Conservation (phyloP, 2,888 invertebrate genomes). For the Pseudococcus viburni region DNA sequence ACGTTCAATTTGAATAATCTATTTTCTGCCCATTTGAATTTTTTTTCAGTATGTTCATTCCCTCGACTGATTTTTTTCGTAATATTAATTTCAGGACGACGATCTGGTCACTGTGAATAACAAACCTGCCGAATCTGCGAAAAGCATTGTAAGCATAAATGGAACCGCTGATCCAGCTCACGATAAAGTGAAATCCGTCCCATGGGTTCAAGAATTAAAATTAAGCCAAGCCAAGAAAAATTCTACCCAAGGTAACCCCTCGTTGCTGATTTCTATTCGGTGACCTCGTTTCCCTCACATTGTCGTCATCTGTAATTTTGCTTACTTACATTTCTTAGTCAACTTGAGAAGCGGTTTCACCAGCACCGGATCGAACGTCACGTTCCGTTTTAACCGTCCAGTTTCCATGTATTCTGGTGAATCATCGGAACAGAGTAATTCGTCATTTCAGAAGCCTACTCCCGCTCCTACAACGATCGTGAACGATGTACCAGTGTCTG, state of each 20-base stretch:
- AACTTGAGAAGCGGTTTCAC: slow-evolving; percentile 57
- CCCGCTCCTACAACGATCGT: neutral
- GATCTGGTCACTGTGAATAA: slow-evolving; percentile 37
- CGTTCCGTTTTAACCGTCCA: slow-evolving; percentile 64
- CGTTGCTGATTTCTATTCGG: no score
- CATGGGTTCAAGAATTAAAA: slow-evolving; percentile 88
- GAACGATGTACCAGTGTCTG: neutral
- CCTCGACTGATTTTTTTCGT: neutral
- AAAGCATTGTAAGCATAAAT: slow-evolving; percentile 56
- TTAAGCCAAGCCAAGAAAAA: slow-evolving; percentile 82
- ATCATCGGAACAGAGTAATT: neutral
- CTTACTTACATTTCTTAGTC: slow-evolving; percentile 24
- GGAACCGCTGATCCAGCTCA: slow-evolving; percentile 10
- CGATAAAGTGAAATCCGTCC: slow-evolving; percentile 72
- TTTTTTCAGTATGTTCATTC: no score
- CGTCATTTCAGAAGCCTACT: neutral
- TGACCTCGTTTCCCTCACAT: neutral
- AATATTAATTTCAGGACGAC: slow-evolving; percentile 45
- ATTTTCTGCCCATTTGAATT: no score
- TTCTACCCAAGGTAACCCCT: slow-evolving; percentile 70
- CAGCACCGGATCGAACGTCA: slow-evolving; percentile 61
- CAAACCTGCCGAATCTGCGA: slow-evolving; percentile 55
- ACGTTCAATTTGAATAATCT: no score
- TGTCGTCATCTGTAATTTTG: neutral
- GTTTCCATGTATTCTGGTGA: slow-evolving; percentile 64